Conservation (phyloP, 2,888 invertebrate genomes). For the Drosophila setosimentum region DNA sequence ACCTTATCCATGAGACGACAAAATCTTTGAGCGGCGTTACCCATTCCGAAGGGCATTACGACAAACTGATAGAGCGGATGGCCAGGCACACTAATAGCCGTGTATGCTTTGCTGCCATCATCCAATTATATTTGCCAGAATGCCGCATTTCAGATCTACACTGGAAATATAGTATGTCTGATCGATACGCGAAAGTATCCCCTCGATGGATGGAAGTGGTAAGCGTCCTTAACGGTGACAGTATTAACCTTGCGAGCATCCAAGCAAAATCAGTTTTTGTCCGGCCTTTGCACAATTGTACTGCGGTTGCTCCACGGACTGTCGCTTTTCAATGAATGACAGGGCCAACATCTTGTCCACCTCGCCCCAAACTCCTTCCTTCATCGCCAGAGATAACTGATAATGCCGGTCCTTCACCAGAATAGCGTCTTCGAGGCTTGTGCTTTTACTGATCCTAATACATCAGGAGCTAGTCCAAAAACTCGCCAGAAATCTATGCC, state of each 20-base stretch:
- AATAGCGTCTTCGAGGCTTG: no score
- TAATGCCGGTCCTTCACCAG: no score
- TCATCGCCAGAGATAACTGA: no score
- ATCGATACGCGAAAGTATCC: slow-evolving; percentile 7
- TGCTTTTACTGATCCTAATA: no score
- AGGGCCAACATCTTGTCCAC: no score
- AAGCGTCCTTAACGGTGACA: slow-evolving; percentile 7
- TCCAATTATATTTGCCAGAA: slow-evolving; percentile 15
- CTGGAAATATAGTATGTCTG: not conserved
- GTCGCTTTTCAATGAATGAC: no score
- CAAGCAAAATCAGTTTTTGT: no score
- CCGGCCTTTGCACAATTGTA: no score
- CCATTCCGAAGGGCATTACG: slow-evolving; percentile 5
- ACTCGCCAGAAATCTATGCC: no score
- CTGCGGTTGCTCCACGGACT: no score
- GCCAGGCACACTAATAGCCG: slow-evolving; percentile 10
- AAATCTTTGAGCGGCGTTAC: slow-evolving; percentile 9
- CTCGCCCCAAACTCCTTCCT: no score
- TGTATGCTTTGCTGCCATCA: slow-evolving; percentile 3
- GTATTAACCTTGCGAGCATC: slow-evolving; percentile 5
- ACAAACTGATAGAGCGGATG: slow-evolving; percentile 1
- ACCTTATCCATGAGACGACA: slow-evolving; percentile 7
- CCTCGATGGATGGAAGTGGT: slow-evolving; percentile 3
- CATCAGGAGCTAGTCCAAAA: no score
- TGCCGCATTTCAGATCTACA: not conserved